A percentile compares a stretch with the other conserved stretches of the same genome.
Evolutionary conservation across 2,888 invertebrate species (phyloP).

Genomic region (Drosophila atripex): DNA sequence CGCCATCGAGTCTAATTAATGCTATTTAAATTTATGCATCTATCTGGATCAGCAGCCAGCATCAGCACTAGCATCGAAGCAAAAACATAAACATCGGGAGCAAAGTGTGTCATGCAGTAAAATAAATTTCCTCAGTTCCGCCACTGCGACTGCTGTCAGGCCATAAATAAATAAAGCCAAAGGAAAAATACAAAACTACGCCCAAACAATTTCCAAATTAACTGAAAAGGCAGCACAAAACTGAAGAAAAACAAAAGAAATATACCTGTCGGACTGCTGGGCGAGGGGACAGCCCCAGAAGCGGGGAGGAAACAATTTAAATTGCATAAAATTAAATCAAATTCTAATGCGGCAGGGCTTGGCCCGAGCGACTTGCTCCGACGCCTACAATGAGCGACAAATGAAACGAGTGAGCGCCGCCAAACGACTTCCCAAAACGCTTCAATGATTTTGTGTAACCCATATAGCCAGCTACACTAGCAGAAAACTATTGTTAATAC

Average conservation of each 20-base stretch:
- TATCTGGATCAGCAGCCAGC: constrained; percentile 40
- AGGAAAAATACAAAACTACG: constrained; percentile 41
- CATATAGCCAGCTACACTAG: constrained; percentile 35
- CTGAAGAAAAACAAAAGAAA: constrained; percentile 37
- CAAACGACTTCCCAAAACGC: constrained; percentile 74
- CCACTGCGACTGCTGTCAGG: constrained; percentile 49
- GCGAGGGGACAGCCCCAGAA: too few species aligned
- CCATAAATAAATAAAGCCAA: constrained; percentile 59
- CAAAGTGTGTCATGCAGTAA: constrained; percentile 65
- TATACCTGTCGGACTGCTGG: constrained; percentile 20
- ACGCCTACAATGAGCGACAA: constrained; percentile 62
- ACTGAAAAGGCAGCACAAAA: constrained; percentile 28
- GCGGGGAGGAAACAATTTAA: constrained; percentile 50
- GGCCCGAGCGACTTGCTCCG: constrained; percentile 51
- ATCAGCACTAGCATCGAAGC: constrained; percentile 13
- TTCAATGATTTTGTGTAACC: constrained; percentile 74
- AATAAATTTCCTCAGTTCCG: constrained; percentile 56
- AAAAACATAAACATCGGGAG: constrained; percentile 40
- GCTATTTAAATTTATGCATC: constrained; percentile 60
- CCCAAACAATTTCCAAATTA: constrained; percentile 65
- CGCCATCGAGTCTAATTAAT: constrained; percentile 50
- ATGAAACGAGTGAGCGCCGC: constrained; percentile 46
- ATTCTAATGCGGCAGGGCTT: constrained; percentile 68
- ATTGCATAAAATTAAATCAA: constrained; percentile 77
- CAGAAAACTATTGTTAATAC: not conserved